These are phyloP conservation scores for Otus sunia DNA, from an alignment of 2,113 vertebrate species.

Conservation along the genomic window DNA sequence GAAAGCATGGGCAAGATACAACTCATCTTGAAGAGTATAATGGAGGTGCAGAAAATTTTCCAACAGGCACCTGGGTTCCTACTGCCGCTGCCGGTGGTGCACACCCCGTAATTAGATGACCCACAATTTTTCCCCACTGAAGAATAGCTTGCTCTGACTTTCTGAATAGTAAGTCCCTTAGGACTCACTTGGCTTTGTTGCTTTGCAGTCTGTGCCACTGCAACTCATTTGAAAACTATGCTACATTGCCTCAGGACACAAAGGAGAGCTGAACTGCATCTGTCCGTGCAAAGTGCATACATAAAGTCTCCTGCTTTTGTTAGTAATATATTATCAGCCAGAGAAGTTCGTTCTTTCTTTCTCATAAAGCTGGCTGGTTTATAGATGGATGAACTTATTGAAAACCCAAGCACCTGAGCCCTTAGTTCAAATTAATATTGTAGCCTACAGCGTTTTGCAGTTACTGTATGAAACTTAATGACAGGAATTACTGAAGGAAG, in stretches of 20 bases:
- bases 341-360: not conserved
- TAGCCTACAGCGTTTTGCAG: not conserved
- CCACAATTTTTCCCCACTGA: not conserved
- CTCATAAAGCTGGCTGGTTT: not conserved
- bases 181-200: not conserved
- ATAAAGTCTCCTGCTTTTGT: not conserved
- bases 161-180: not conserved
- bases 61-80: not conserved
- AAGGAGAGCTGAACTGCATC: not conserved
- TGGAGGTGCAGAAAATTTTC: not conserved
- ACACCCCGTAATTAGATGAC: not conserved
- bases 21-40: not conserved
- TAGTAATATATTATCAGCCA: not conserved
- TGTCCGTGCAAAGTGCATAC: not conserved
- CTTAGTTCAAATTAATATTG: not conserved
- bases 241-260: not conserved
- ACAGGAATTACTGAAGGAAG: not conserved
- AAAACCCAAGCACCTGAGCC: not conserved
- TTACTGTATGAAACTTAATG: not conserved
- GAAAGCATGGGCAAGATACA: not conserved
- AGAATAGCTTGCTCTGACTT: not conserved
- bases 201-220: not conserved
- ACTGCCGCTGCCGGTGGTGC: rapidly evolving
- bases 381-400: not conserved
- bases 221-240: not conserved